Percentiles rank a stretch among this genome's conserved stretches.
Conservation (phyloP, 2,888 invertebrate species). For the Isotomurus palustris region DNA sequence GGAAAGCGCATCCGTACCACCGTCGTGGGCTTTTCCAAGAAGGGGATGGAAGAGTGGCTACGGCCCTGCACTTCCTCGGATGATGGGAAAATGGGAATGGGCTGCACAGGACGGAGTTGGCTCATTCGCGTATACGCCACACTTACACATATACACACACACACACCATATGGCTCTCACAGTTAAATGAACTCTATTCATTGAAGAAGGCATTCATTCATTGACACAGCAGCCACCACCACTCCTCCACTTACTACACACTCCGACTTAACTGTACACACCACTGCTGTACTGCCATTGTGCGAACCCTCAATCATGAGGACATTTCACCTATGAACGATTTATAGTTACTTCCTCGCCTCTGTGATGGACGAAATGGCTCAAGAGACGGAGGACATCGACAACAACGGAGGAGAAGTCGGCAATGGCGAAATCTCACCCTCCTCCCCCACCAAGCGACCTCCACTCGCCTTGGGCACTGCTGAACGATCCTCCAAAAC, state of each 20-base stretch:
- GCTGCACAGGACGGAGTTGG: too few species aligned
- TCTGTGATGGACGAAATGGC: background rate
- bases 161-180: background rate
- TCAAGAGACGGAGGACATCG: background rate
- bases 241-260: background rate
- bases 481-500: constrained; percentile 32
- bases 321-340: background rate
- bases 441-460: background rate
- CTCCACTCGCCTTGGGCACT: constrained; percentile 16
- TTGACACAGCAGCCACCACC: background rate
- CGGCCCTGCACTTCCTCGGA: background rate
- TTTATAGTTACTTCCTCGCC: background rate
- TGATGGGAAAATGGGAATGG: too few species aligned
- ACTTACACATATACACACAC: too few species aligned
- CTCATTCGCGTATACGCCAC: too few species aligned
- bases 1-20: too few species aligned
- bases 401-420: background rate
- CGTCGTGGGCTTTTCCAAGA: too few species aligned
- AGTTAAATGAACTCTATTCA: background rate
- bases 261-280: too few species aligned
- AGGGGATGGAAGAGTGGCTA: too few species aligned
- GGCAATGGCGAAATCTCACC: background rate
- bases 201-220: background rate
- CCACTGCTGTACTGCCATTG: too few species aligned
- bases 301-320: too few species aligned